Conservation (phyloP, 2,888 invertebrate species). For the Noctua janthina region DNA sequence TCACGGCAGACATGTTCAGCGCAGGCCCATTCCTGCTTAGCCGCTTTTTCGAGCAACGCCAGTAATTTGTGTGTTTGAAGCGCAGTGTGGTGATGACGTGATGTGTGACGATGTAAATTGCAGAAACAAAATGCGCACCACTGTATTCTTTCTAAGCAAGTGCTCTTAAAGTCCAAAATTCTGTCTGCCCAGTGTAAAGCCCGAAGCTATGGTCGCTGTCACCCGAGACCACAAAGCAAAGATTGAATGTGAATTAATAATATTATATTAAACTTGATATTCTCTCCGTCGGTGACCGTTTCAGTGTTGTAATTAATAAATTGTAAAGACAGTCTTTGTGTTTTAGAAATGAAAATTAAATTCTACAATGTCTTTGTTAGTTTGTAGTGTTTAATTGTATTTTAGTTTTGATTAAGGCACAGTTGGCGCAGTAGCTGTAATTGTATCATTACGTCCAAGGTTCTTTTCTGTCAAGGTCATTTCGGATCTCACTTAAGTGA, state of each 20-base stretch:
- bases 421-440: background rate
- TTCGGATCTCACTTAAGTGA: background rate
- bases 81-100: too few relatives aligned
- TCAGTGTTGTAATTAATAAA: slow-evolving; percentile 32
- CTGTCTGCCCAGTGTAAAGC: background rate
- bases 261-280: slow-evolving; percentile 24
- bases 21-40: too few relatives aligned
- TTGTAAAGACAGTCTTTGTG: slow-evolving; percentile 31
- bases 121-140: background rate
- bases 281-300: slow-evolving; percentile 4
- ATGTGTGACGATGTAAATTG: background rate
- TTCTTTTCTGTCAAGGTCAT: background rate
- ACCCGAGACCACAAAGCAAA: background rate
- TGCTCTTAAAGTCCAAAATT: background rate
- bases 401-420: background rate
- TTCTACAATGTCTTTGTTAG: slow-evolving; percentile 20
- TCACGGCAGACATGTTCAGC: too few relatives aligned
- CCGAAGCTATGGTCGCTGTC: background rate
- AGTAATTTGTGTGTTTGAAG: too few relatives aligned
- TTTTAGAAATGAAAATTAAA: slow-evolving; percentile 25
- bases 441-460: background rate
- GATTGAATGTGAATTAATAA: slow-evolving; percentile 20
- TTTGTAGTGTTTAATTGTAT: slow-evolving; percentile 13
- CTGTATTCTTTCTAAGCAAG: background rate
- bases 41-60: too few relatives aligned